Percentiles rank a stretch among this genome's conserved stretches.
Evolutionary conservation across 2,797 vertebrate species (phyloP).

Genomic region (Eptatretus atami): DNA sequence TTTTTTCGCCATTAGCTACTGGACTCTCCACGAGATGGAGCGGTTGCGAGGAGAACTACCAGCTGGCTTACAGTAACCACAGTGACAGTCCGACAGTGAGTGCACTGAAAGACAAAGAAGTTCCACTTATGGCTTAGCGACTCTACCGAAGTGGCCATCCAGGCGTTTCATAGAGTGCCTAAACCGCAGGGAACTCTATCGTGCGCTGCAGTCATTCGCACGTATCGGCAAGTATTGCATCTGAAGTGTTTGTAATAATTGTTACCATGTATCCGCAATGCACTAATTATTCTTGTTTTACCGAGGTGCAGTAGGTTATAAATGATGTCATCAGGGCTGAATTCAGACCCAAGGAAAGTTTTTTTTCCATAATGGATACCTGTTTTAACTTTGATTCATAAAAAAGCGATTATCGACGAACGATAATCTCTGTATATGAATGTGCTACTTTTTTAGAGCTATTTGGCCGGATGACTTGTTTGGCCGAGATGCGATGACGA

Average conservation of each 20-base stretch:
- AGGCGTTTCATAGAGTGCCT: slow-evolving; percentile 77
- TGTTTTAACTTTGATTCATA: too few relatives aligned
- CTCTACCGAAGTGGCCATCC: slow-evolving; percentile 59
- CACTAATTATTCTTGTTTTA: background rate
- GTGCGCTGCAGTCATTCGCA: slow-evolving; percentile 53
- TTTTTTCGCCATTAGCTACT: slow-evolving; percentile 26
- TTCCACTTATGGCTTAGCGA: slow-evolving; percentile 30
- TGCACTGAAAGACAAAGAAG: slow-evolving; percentile 22
- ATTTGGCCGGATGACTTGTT: slow-evolving; percentile 82
- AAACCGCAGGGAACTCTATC: slow-evolving; percentile 57
- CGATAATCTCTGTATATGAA: too few relatives aligned
- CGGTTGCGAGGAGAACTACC: slow-evolving; percentile 54
- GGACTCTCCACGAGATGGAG: slow-evolving; percentile 86
- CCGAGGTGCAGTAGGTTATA: background rate
- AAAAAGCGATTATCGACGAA: too few relatives aligned
- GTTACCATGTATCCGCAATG: too few relatives aligned
- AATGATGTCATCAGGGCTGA: too few relatives aligned
- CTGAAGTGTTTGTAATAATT: too few relatives aligned
- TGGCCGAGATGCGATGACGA: slow-evolving; percentile 59
- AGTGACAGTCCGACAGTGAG: slow-evolving; percentile 13
- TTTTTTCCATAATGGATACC: too few relatives aligned
- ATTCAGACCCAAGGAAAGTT: too few relatives aligned
- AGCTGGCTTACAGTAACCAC: slow-evolving; percentile 19
- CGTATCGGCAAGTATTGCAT: slow-evolving; percentile 39
- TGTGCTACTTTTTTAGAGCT: slow-evolving; percentile 15